Percentiles rank a stretch among this genome's conserved stretches.
phyloP scores from a whole-genome alignment of 30 jellyfish, hydroid and myxozoan genomes.

The Pseudorhiza aurosa region DNA sequence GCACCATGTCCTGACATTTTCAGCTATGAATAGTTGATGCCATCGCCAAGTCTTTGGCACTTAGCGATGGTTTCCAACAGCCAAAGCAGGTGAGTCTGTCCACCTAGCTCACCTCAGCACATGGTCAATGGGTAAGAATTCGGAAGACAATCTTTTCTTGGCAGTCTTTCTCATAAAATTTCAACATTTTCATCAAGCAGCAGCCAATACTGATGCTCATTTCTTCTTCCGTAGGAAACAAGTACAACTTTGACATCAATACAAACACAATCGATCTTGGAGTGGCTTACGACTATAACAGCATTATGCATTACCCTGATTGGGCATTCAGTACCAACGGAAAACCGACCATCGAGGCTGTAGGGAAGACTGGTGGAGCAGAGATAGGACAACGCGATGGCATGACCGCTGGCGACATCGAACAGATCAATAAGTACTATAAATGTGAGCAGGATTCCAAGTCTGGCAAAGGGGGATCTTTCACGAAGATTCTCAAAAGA shows the following conservation, averaged over 20 bases:
- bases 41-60: no score
- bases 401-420: slow-evolving; percentile 41
- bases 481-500: slow-evolving; percentile 13
- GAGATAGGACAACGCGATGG: slow-evolving; percentile 56
- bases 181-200: no score
- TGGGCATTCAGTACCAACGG: slow-evolving; percentile 47
- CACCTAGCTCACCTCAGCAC: no score
- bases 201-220: no score
- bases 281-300: slow-evolving; percentile 43
- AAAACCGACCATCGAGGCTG: slow-evolving; percentile 45
- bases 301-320: slow-evolving; percentile 55
- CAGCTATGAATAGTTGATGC: no score
- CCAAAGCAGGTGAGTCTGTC: no score
- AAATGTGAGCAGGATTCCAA: slow-evolving; percentile 12
- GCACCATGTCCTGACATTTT: no score
- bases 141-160: no score
- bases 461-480: neutral
- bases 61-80: no score
- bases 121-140: no score
- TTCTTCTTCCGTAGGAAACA: neutral
- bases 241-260: slow-evolving; percentile 17
- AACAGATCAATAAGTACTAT: slow-evolving; percentile 33
- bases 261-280: slow-evolving; percentile 37
- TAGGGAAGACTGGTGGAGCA: slow-evolving; percentile 36
- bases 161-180: no score